Conservation (phyloP, 2,888 invertebrate genomes). For the Polia nebulosa region DNA sequence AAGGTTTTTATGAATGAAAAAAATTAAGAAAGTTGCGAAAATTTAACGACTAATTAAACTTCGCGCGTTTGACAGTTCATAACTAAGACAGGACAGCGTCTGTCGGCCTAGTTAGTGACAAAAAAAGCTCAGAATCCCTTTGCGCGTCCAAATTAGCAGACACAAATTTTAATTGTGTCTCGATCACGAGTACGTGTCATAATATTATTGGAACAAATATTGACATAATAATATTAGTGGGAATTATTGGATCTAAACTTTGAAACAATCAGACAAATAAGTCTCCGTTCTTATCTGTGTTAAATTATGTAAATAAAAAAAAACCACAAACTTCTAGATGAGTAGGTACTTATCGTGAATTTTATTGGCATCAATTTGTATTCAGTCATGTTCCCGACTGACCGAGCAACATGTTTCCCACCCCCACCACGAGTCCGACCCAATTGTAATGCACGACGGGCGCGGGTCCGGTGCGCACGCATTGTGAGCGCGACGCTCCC, state of each 20-base stretch:
- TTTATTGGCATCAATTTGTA: slow-evolving; percentile 78
- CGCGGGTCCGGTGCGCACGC: slow-evolving; percentile 81
- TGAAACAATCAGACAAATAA: background rate
- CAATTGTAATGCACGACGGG: slow-evolving; percentile 88
- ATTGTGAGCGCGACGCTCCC: slow-evolving; percentile 81
- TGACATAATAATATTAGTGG: too few relatives aligned
- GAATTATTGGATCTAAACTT: too few relatives aligned
- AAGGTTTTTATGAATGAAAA: too few relatives aligned
- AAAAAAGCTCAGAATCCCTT: background rate
- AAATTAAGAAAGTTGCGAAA: too few relatives aligned
- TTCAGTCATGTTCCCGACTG: slow-evolving; percentile 86
- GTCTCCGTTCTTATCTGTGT: slow-evolving; percentile 5
- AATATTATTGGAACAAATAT: too few relatives aligned
- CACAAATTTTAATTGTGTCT: too few relatives aligned
- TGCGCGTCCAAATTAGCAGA: too few relatives aligned
- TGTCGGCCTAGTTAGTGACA: too few relatives aligned
- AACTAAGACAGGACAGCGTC: too few relatives aligned
- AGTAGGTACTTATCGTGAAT: slow-evolving; percentile 65
- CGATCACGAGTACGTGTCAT: too few relatives aligned
- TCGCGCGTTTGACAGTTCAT: too few relatives aligned
- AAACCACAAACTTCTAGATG: slow-evolving; percentile 41
- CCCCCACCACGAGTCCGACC: slow-evolving; percentile 88
- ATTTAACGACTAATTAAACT: too few relatives aligned
- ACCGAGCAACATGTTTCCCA: slow-evolving; percentile 89
- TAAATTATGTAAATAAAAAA: slow-evolving; percentile 19